Evolutionary conservation across 1,140 invertebrate species (phyloP), one percentile per base, ranked within the genome.

Genomic region (Neodiprion lecontei): DNA sequence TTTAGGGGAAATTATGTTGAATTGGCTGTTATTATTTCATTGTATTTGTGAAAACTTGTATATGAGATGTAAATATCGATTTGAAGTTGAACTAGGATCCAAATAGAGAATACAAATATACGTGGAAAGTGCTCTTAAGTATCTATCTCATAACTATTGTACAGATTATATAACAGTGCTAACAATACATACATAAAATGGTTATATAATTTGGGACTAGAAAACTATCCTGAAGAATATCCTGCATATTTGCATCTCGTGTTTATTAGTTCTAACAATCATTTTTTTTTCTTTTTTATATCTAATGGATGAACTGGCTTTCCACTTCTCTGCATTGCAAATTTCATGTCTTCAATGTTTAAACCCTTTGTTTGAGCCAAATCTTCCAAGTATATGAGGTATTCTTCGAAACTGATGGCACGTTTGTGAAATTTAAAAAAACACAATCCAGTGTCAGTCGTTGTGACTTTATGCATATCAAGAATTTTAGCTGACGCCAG

Each of bases 401-500:
- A 86, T 68, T 86, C 79, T 0, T 82, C 72, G 14, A 78, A 83
- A 1, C 77, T 72, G 17, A 85, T 68, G 1, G 83, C 82, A 28
- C 82, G 85, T 85, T 88, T 91, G 84, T 90, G 90, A 81, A 91
- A 90, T 81, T 91, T 91, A 74, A 91, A 91, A 83, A 91, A 92
- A 75, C 85, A 86, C 28, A 92, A 87, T 69, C 89, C 91, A 7
- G 91, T 92, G 75, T 92, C 91, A 0, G 90, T 93, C 7, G 91
- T 92, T 7, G 91, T 91, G 48, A 92, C 82, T 49, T 87, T 89
- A 75, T 91, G 89, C 71, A 88, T 90, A 76, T 93, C 91, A 47
- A 94, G 89, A 48, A 94, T 89, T 76, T 90, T 87, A 7, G 92
- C 92, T 76, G 91, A 90, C 75, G 91, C 91, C 76, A 94, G 86